A percentile compares a stretch with the other conserved stretches of the same genome.
Evolutionary conservation across 2,797 vertebrate species (phyloP).

Genomic region (Margarornis squamiger): DNA sequence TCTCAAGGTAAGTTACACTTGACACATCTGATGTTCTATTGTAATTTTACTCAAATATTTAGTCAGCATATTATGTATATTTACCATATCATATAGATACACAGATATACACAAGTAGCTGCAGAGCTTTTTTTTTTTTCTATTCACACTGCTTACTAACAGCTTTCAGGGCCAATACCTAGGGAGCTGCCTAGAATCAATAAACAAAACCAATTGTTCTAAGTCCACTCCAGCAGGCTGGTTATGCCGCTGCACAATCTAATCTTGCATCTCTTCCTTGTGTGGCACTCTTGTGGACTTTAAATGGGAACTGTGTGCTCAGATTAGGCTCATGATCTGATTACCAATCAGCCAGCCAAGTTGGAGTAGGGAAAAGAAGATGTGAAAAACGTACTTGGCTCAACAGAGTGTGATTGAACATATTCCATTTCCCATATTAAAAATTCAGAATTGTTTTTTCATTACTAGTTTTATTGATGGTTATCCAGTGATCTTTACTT

Average conservation of each 20-base stretch:
- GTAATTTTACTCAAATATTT: not conserved
- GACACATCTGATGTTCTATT: not conserved
- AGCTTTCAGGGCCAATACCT: not conserved
- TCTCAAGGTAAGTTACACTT: not conserved
- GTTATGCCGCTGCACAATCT: not conserved
- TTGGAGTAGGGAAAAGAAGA: not conserved
- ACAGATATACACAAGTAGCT: not conserved
- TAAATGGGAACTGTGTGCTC: not conserved
- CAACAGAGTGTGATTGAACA: not conserved
- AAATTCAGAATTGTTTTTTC: not conserved
- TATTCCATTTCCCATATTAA: not conserved
- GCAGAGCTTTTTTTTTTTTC: not conserved
- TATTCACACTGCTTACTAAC: not conserved
- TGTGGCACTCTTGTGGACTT: not conserved
- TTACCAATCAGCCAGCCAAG: not conserved
- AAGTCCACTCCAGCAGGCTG: not conserved
- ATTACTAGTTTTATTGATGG: not conserved
- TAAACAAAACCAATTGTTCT: not conserved
- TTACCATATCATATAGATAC: not conserved
- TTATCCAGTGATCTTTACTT: slow-evolving; percentile 60
- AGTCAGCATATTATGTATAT: not conserved
- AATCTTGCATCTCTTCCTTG: not conserved
- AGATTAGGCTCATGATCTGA: not conserved
- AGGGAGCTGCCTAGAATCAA: not conserved
- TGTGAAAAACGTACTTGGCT: not conserved